phyloP scores from a whole-genome alignment of 30 jellyfish, hydroid and myxozoan species.

The Aurelia aurita region DNA sequence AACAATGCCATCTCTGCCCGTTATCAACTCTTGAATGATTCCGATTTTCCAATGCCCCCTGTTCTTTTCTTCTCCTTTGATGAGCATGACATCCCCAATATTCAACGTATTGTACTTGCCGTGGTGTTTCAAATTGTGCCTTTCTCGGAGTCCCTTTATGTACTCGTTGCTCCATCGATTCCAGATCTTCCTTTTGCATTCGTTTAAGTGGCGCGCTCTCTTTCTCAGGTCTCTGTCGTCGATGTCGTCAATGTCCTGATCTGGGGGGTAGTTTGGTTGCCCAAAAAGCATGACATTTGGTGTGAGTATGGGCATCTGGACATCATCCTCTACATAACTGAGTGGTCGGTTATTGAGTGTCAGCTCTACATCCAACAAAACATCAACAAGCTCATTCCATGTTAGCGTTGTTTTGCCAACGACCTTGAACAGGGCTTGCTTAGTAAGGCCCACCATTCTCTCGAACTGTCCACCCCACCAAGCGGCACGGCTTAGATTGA shows the following conservation, averaged over 20 bases:
- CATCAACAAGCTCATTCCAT: slow-evolving; percentile 46
- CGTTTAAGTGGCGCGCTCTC: slow-evolving; percentile 49
- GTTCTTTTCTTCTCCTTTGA: background rate
- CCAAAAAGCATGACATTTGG: slow-evolving; percentile 76
- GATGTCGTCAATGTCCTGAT: slow-evolving; percentile 19
- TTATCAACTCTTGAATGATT: background rate
- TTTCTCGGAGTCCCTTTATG: slow-evolving; percentile 62
- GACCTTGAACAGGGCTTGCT: slow-evolving; percentile 65
- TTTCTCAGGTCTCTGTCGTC: slow-evolving; percentile 60
- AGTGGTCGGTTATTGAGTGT: slow-evolving; percentile 80
- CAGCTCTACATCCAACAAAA: slow-evolving; percentile 60
- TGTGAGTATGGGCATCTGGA: slow-evolving; percentile 67
- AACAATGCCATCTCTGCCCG: slow-evolving; percentile 16
- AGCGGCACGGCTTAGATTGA: slow-evolving; percentile 81
- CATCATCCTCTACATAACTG: slow-evolving; percentile 77
- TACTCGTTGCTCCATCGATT: slow-evolving; percentile 74
- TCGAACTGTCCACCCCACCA: slow-evolving; percentile 94
- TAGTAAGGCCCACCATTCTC: slow-evolving; percentile 71
- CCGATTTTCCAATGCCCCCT: slow-evolving; percentile 23
- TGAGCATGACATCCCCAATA: slow-evolving; percentile 12
- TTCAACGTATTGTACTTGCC: slow-evolving; percentile 1
- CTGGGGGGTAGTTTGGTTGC: slow-evolving; percentile 42
- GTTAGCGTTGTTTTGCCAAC: slow-evolving; percentile 59
- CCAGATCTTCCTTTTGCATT: slow-evolving; percentile 59
- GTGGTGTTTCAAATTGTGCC: slow-evolving; percentile 67